Percentiles rank a stretch among this genome's conserved stretches.
phyloP scores from a whole-genome alignment of 2,797 vertebrate species.

The Esox lucius region DNA sequence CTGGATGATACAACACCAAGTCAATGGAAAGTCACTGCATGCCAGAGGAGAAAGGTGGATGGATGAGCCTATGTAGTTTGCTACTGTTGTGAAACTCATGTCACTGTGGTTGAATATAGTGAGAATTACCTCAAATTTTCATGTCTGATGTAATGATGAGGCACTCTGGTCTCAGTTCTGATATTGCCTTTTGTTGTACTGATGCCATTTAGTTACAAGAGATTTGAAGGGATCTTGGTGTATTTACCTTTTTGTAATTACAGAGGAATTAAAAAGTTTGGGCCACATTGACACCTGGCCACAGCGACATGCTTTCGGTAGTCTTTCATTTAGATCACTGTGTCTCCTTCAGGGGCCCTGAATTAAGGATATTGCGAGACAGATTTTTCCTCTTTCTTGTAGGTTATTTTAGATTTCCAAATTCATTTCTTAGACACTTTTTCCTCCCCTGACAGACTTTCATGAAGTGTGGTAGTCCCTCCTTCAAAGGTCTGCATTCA shows the following conservation, averaged over 20 bases:
- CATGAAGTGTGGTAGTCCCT: constrained; percentile 10
- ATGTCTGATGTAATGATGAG: neutral
- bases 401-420: neutral
- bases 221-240: neutral
- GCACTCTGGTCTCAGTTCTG: neutral
- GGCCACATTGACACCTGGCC: too few species aligned
- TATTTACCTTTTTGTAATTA: neutral
- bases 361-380: too few species aligned
- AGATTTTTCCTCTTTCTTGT: neutral
- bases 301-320: too few species aligned
- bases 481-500: constrained; percentile 15
- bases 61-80: neutral
- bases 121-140: neutral
- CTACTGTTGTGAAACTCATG: neutral
- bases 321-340: too few species aligned
- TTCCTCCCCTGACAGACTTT: neutral
- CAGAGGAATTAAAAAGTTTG: neutral
- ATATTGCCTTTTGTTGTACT: neutral
- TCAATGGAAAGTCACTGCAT: neutral
- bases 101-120: neutral
- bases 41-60: neutral
- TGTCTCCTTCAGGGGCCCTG: too few species aligned
- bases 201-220: neutral
- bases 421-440: neutral
- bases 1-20: neutral